Evolutionary conservation across 2,888 invertebrate genomes (phyloP), one percentile per base, ranked within the genome.

Genomic region (Andrena minutula): DNA sequence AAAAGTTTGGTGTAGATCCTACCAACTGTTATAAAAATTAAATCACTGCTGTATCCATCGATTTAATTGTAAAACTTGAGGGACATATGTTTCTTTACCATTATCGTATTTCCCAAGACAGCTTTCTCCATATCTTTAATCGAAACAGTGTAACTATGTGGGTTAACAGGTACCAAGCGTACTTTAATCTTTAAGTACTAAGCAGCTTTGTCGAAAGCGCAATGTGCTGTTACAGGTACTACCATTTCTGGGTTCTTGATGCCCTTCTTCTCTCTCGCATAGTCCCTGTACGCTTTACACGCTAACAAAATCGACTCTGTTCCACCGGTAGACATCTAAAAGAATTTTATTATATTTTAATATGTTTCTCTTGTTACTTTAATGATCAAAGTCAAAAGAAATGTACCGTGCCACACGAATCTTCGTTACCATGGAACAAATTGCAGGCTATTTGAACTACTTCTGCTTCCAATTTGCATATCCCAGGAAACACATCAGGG

Each of bases 291-390:
- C 0, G 99, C 98, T 93, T 99, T 98, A 94, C 99, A 99, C 0
- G 99, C 99, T 96, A 99, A 96, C 84, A 99, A 94, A 88, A 99
- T 99, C 20, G 99, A 99, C 94, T 99, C 99, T 0, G 99, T 99
- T 49, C 99, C 99, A 51, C 99, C 99, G 51, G 97, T 97, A 1
- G 99, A 99, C 95, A 99, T 97, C 98, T 99, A 92, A 71, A 83
- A 75, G 51, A 30, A 58, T 7, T 28, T 60, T 2, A 35, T 64
- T 35, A n/a, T 7, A 28, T 35, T 16, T 69, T 7, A 49, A 58
- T 7, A 6, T 41, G 16, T 61, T 20, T 20, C 7, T 12, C 35
- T 47, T 26, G 1, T 32, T 32, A 8, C 30, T 7, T 64, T 23
- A 12, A 20, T n/a, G 8, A 41, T 61, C 35, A 56, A 4, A 56